A percentile compares a stretch with the other conserved stretches of the same genome.
phyloP scores from a whole-genome alignment of 2,113 vertebrate species.

The Fulica atra region DNA sequence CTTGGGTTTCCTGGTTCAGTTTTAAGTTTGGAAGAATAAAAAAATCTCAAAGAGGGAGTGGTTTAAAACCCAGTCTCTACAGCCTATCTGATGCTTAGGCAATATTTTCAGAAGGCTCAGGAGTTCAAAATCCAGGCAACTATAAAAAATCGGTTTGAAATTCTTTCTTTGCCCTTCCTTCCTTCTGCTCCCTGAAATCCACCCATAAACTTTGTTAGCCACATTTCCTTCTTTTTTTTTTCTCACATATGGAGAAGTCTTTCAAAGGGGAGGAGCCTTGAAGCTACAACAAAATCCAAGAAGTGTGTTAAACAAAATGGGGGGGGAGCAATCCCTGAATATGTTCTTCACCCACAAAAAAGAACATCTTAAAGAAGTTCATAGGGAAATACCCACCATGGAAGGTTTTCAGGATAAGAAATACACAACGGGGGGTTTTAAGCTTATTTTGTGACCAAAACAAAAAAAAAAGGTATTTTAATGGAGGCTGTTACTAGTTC shows the following conservation, averaged over 20 bases:
- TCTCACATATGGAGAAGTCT: neutral
- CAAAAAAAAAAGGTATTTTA: neutral
- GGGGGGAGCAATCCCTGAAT: neutral
- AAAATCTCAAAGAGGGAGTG: neutral
- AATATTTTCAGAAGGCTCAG: neutral
- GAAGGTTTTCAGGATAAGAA: neutral
- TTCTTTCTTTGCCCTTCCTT: neutral
- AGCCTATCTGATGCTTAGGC: neutral
- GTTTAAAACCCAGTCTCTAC: neutral
- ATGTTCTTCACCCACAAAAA: neutral
- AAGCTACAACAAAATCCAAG: neutral
- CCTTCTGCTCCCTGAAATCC: neutral
- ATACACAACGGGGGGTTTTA: neutral
- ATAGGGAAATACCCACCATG: neutral
- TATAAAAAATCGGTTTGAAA: neutral
- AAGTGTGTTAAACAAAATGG: neutral
- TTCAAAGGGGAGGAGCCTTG: neutral
- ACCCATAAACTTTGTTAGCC: neutral
- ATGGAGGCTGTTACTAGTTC: neutral
- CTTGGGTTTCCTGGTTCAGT: neutral
- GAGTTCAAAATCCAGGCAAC: neutral
- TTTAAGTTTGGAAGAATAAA: neutral
- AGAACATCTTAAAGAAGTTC: neutral
- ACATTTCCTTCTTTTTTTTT: neutral
- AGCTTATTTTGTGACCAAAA: neutral